phyloP scores from a whole-genome alignment of 2,888 invertebrate species.

The Lapara coniferarum region DNA sequence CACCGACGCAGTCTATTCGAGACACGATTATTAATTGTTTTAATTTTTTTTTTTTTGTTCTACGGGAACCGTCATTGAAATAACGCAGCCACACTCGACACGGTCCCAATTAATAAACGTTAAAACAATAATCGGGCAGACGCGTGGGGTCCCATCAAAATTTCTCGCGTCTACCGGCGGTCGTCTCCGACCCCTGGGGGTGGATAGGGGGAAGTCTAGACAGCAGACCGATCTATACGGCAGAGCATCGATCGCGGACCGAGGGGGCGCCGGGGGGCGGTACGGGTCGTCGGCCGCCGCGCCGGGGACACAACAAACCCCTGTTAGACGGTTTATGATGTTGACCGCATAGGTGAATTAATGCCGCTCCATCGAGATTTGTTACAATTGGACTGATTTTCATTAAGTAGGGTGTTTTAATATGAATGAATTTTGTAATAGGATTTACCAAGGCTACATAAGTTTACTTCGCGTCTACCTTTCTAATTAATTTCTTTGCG shows the following conservation, averaged over 20 bases:
- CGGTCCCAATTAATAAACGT: constrained; percentile 17
- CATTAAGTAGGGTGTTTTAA: no score
- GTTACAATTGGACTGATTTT: constrained; percentile 14
- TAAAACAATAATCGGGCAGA: constrained; percentile 43
- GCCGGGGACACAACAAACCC: constrained; percentile 28
- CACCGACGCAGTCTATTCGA: no score
- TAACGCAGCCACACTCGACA: not conserved
- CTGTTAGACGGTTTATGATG: constrained; percentile 25
- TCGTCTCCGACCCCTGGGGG: constrained; percentile 14
- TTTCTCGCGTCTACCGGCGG: constrained; percentile 24
- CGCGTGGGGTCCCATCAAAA: constrained; percentile 42
- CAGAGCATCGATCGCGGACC: constrained; percentile 45
- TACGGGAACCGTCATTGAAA: not conserved
- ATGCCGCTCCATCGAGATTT: constrained; percentile 14
- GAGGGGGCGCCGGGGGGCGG: constrained; percentile 12
- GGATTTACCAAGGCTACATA: no score
- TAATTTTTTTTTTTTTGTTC: no score
- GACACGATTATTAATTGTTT: no score
- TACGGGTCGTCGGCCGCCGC: constrained; percentile 41
- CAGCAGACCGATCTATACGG: constrained; percentile 73
- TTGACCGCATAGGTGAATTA: constrained; percentile 28
- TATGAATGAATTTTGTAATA: no score
- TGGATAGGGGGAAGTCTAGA: constrained; percentile 62
- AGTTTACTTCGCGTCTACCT: no score
- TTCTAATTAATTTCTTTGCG: no score